Evolutionary conservation across 2,888 invertebrate species (phyloP).

Genomic region (Ormyrus labotus): DNA sequence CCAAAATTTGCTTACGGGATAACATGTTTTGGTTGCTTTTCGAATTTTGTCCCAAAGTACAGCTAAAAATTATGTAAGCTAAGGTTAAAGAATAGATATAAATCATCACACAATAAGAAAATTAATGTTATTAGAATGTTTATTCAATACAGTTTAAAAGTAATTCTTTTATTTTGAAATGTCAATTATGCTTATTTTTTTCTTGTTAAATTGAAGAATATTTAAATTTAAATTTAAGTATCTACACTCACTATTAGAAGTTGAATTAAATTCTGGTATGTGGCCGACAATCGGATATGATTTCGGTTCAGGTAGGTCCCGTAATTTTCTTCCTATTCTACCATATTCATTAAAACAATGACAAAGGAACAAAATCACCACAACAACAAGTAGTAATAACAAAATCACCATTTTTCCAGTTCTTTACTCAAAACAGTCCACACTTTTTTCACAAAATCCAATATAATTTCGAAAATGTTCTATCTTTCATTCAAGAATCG

Average conservation of each 20-base stretch:
- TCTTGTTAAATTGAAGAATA: background rate
- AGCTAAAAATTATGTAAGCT: slow-evolving; percentile 48
- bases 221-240: background rate
- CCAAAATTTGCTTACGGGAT: slow-evolving; percentile 65
- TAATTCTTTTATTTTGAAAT: background rate
- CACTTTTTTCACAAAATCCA: too few species aligned
- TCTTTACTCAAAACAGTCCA: too few species aligned
- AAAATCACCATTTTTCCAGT: too few species aligned
- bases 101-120: background rate
- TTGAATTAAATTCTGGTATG: slow-evolving; percentile 15
- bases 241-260: background rate
- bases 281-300: slow-evolving; percentile 62
- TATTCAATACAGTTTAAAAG: background rate
- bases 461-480: too few species aligned
- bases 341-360: slow-evolving; percentile 59
- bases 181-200: background rate
- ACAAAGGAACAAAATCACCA: too few species aligned
- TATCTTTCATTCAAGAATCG: too few species aligned
- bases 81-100: background rate
- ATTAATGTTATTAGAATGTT: background rate
- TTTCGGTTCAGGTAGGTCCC: slow-evolving; percentile 70
- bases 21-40: slow-evolving; percentile 58
- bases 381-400: too few species aligned
- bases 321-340: slow-evolving; percentile 61
- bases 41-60: slow-evolving; percentile 60